Percentiles rank a stretch among this genome's conserved stretches.
phyloP scores from a whole-genome alignment of 2,113 vertebrate species.

The Suncus etruscus region DNA sequence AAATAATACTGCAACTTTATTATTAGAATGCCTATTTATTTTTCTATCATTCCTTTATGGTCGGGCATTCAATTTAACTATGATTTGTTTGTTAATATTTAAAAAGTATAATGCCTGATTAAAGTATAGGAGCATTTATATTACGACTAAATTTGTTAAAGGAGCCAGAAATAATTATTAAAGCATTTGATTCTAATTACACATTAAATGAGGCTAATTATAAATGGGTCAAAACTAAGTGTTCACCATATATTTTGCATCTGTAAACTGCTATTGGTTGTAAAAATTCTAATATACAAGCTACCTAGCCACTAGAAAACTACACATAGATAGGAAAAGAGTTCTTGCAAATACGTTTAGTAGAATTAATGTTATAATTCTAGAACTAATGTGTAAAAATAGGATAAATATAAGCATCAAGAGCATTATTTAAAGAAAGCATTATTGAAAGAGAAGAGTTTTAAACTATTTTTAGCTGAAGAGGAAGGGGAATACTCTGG shows the following conservation, averaged over 20 bases:
- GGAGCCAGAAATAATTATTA: no score
- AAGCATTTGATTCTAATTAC: neutral
- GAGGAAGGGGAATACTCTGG: neutral
- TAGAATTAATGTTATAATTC: neutral
- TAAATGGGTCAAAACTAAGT: neutral
- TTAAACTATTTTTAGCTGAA: neutral
- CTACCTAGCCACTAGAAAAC: neutral
- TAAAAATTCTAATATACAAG: neutral
- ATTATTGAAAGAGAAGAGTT: neutral
- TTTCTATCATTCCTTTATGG: no score
- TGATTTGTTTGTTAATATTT: no score
- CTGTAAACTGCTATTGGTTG: neutral
- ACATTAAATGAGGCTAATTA: neutral
- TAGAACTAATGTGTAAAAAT: constrained; percentile 21
- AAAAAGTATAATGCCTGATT: no score
- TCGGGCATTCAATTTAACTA: no score
- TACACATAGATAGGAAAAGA: neutral
- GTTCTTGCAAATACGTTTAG: neutral
- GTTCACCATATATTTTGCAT: neutral
- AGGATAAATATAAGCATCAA: neutral
- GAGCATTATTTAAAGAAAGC: neutral
- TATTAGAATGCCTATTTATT: no score
- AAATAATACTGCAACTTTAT: no score
- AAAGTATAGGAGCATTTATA: no score
- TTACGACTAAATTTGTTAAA: no score